Evolutionary conservation across 1,140 invertebrate genomes (phyloP), one percentile per base, ranked within the genome.

Genomic region (Diabrotica virgifera): DNA sequence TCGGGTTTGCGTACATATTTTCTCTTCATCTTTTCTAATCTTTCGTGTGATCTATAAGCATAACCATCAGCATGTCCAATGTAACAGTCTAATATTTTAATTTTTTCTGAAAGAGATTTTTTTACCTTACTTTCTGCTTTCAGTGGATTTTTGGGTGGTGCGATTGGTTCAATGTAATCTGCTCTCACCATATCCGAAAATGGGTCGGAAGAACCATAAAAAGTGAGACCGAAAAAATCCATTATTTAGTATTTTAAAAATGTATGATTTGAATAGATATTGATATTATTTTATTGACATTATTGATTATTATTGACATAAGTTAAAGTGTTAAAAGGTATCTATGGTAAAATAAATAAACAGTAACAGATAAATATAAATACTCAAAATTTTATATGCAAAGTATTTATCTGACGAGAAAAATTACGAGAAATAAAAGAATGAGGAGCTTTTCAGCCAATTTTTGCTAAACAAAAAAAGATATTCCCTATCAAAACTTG

Each of bases 201-300:
- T 7, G 73, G 70, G 60, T 67, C 59, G 11, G 46, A 59, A 11
- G 59, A 50, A 40, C 73, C 73, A 62, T 72, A 72, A 36, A 7
- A 35, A 10, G 71, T 74, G 24, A 73, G 36, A 13, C 71, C 72
- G 56, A 74, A 76, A 62, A 70, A 74, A 36, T 76, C 74, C 74
- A 76, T 76, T 11, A 46, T 6, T 46, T 46, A 46, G 40, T n/a
- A n/a, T n/a, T n/a, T n/a, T n/a, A n/a, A n/a, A n/a, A 24, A 24
- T 24, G 4, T 24, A 24, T 24, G 24, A 24, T 24, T 24, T 24
- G 4, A 24, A 24, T 24, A 24, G 24, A 24, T 24, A 24, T 24
- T 24, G 4, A 24, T 2, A 24, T 24, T 24, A 24, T 24, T 24
- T 2, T 24, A 24, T 24, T 24, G 24, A 24, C 24, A 24, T 24